Base-by-base conservation (phyloP, 1,140 invertebrate genomes). In the Drosophila lowei region DNA sequence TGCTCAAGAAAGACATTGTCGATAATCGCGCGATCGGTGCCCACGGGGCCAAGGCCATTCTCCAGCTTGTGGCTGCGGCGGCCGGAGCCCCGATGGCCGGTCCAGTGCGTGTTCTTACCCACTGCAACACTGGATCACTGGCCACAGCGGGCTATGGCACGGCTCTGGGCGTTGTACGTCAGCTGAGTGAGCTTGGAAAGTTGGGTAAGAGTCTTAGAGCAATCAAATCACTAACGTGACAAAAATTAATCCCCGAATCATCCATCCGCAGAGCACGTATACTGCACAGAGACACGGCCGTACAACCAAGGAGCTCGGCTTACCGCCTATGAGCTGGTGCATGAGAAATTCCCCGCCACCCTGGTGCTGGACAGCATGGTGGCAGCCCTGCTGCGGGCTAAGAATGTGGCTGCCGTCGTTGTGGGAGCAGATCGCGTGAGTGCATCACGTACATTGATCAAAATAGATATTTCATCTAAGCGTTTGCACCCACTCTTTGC, bases 91-190 rank as follows among this genome's bases (percentile, higher is more conserved):
- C 62, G 13, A 18, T 47, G 6, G 9, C 63, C 4, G 92, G 92
- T 23, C 81, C 92, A 43, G 93, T 97, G 0, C 93, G 93, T 53
- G 92, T 99, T 11, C 92, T 99, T 1, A 99, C 99, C 3, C 98
- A 99, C 91, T 99, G 99, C 90, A 99, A 99, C 91, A 99, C 99
- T 9, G 99, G 99, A 0, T 98, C 97, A 6, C 92, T 99, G 70
- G 99, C 99, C 2, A 99, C 99, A 25, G 97, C 97, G 64, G 98
- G 91, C 56, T 99, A 98, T 92, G 99, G 99, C 3, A 99, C 99
- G 28, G 99, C 99, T 25, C 93, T 99, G 52, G 99, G 99, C 65
- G 97, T 99, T 6, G 96, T 99, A 57, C 93, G 98, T 78, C 94
- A 94, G 25, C 93, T 99, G 38, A 94, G 96, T 90, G 93, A 93